Evolutionary conservation across 2,888 invertebrate species (phyloP).

Genomic region (Tridacna crocea): DNA sequence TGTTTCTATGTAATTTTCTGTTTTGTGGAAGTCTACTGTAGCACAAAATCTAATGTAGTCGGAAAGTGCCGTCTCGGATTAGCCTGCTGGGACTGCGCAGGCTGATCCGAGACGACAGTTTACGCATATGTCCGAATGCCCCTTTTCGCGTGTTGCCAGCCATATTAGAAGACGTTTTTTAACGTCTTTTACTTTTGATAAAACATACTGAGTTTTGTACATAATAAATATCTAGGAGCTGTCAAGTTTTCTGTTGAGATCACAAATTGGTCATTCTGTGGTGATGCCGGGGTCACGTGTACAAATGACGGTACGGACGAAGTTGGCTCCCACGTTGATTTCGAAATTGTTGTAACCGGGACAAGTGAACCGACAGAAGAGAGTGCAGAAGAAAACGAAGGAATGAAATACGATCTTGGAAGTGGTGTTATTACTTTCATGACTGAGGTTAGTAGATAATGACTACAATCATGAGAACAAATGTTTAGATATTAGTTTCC

Average conservation of each 20-base stretch:
- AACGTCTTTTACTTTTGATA: no score
- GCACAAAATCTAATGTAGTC: no score
- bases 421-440: not conserved
- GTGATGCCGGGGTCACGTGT: conserved; percentile 18
- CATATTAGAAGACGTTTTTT: no score
- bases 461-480: not conserved
- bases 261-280: conserved; percentile 37
- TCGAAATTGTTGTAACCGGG: not conserved
- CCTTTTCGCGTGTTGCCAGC: no score
- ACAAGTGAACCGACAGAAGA: not conserved
- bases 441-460: not conserved
- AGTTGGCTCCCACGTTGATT: not conserved
- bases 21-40: no score
- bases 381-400: not conserved
- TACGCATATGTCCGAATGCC: no score
- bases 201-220: no score
- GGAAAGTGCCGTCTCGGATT: no score
- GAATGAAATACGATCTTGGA: not conserved
- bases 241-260: conserved; percentile 36
- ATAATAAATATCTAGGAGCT: not conserved
- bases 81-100: no score
- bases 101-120: no score
- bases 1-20: no score
- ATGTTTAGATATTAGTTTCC: not conserved
- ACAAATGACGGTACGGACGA: not conserved